These are phyloP conservation scores for Podarcis cretensis DNA, from an alignment of 2,113 vertebrate species.

Conservation along the genomic window DNA sequence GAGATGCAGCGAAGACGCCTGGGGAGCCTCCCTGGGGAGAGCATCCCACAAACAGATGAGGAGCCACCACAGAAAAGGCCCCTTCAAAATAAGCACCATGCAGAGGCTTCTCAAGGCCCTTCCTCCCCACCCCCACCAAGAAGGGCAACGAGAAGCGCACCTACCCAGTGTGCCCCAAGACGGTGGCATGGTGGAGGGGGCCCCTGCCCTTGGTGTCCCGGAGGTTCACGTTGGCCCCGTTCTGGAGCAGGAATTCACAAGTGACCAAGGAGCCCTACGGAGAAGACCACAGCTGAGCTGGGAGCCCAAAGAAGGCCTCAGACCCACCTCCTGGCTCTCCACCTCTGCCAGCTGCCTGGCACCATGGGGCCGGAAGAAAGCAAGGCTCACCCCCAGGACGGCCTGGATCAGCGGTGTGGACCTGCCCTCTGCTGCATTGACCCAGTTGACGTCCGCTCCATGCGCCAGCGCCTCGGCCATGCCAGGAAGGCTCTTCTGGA, in stretches of 20 bases:
- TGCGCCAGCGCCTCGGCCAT: constrained; percentile 97
- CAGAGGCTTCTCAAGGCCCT: no score
- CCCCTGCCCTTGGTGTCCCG: constrained; percentile 90
- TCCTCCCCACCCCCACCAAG: background rate
- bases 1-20: no score
- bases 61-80: no score
- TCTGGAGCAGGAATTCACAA: constrained; percentile 97
- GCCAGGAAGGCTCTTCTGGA: constrained; percentile 88
- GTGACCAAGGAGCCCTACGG: constrained; percentile 92
- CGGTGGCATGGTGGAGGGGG: constrained; percentile 94
- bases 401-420: constrained; percentile 95
- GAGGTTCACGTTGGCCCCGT: constrained; percentile 95
- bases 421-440: constrained; percentile 87
- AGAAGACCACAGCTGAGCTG: constrained; percentile 11
- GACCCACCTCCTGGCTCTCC: background rate
- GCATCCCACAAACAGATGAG: no score
- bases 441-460: constrained; percentile 95
- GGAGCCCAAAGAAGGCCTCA: background rate
- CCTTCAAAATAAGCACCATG: no score
- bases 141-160: background rate
- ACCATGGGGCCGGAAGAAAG: background rate
- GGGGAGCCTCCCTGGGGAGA: no score
- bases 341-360: no score
- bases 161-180: constrained; percentile 95
- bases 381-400: constrained; percentile 89